Conservation (phyloP, 1,140 invertebrate species). For the Penaeus vannamei region DNA sequence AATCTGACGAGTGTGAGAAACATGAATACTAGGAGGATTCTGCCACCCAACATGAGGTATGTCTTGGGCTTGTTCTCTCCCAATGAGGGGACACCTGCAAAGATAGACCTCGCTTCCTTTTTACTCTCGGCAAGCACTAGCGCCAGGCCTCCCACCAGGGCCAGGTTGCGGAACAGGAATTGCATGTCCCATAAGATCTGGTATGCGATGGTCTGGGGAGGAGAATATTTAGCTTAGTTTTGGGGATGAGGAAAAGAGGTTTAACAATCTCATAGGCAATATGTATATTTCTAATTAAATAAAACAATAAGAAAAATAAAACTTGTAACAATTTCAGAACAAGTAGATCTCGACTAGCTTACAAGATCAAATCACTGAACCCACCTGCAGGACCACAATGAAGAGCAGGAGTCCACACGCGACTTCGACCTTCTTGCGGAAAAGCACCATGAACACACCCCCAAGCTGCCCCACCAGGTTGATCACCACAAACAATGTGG, state of each 20-base stretch:
- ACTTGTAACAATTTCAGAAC: no score
- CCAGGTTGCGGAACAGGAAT: conserved; percentile 95
- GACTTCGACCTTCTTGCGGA: conserved; percentile 92
- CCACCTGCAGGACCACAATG: conserved; percentile 95
- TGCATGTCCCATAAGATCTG: conserved; percentile 99
- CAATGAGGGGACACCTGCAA: conserved; percentile 97
- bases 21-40: conserved; percentile 98
- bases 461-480: conserved; percentile 97
- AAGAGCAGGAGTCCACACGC: conserved; percentile 96
- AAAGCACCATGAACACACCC: conserved; percentile 95
- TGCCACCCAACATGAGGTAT: conserved; percentile 95
- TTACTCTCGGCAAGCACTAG: conserved; percentile 95
- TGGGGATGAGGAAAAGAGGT: no score
- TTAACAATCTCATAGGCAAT: no score
- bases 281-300: no score
- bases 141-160: conserved; percentile 94
- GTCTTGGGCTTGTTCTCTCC: conserved; percentile 98
- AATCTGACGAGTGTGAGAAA: conserved; percentile 96
- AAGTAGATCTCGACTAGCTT: no score
- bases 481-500: conserved; percentile 91
- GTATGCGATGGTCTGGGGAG: conserved; percentile 93
- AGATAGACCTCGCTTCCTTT: conserved; percentile 91
- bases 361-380: not conserved
- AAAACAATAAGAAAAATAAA: no score
- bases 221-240: conserved; percentile 57